Evolutionary conservation across 2,113 vertebrate genomes (phyloP).

Genomic region (Rhinolophus ferrumequinum): DNA sequence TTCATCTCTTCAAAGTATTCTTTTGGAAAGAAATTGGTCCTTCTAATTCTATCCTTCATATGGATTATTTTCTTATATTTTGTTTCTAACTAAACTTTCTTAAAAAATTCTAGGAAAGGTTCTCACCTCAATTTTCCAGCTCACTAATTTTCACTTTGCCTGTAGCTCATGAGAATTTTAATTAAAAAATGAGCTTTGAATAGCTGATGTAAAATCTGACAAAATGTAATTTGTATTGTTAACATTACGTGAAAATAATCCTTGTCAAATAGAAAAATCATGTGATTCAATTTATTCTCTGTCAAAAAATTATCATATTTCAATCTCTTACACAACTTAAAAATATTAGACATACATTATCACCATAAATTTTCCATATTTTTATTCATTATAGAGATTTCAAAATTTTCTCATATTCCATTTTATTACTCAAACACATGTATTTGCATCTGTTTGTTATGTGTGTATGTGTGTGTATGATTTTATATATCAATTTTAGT

Average conservation of each 20-base stretch:
- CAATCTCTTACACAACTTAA: neutral
- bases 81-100: neutral
- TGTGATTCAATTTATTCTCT: constrained; percentile 27
- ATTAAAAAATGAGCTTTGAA: constrained; percentile 37
- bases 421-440: neutral
- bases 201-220: neutral
- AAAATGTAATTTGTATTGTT: constrained; percentile 23
- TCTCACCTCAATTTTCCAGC: constrained; percentile 21
- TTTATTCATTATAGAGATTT: constrained; percentile 39
- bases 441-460: neutral
- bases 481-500: neutral
- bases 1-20: neutral
- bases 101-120: neutral
- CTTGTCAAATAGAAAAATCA: constrained; percentile 37
- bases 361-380: neutral
- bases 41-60: neutral
- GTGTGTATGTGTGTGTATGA: neutral
- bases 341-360: neutral
- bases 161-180: constrained; percentile 5
- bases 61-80: neutral
- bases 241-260: neutral
- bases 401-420: neutral
- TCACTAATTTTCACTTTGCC: constrained; percentile 24
- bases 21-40: neutral
- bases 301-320: neutral